Conservation (phyloP, 2,888 invertebrate genomes). For the Drosophila borborema region DNA sequence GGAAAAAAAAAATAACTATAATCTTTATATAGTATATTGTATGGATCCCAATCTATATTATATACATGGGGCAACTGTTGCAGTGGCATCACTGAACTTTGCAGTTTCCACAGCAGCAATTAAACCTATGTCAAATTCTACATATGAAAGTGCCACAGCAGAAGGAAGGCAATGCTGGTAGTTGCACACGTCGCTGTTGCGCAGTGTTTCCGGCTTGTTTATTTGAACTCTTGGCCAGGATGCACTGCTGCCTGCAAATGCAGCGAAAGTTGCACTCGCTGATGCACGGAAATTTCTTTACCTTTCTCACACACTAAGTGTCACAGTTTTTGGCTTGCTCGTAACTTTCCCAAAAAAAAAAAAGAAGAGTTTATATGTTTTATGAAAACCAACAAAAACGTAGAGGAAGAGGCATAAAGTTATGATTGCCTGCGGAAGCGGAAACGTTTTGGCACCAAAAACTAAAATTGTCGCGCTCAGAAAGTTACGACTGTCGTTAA, state of each 20-base stretch:
- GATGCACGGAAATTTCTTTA: conserved; percentile 36
- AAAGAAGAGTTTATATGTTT: conserved; percentile 14
- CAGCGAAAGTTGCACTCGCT: conserved; percentile 54
- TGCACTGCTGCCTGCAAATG: conserved; percentile 26
- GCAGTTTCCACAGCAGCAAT: not conserved
- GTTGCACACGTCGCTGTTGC: conserved; percentile 29
- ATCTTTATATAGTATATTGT: no score
- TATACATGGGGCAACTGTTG: no score
- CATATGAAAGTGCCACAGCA: not conserved
- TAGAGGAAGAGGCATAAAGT: conserved; percentile 50
- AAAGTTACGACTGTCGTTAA: conserved; percentile 73
- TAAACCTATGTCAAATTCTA: not conserved
- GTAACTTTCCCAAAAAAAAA: conserved; percentile 40
- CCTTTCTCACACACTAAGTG: conserved; percentile 23
- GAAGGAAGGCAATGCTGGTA: conserved; percentile 7
- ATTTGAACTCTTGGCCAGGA: conserved; percentile 39
- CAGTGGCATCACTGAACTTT: no score
- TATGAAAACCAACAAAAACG: not conserved
- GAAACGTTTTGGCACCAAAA: conserved; percentile 75
- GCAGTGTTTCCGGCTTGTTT: conserved; percentile 67
- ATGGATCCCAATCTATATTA: no score
- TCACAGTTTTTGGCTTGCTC: conserved; percentile 56
- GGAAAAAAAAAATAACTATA: no score
- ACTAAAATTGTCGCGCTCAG: conserved; percentile 69
- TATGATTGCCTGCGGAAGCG: conserved; percentile 72